Evolutionary conservation across 1,140 invertebrate genomes (phyloP).

Genomic region (Teleopsis dalmanni): DNA sequence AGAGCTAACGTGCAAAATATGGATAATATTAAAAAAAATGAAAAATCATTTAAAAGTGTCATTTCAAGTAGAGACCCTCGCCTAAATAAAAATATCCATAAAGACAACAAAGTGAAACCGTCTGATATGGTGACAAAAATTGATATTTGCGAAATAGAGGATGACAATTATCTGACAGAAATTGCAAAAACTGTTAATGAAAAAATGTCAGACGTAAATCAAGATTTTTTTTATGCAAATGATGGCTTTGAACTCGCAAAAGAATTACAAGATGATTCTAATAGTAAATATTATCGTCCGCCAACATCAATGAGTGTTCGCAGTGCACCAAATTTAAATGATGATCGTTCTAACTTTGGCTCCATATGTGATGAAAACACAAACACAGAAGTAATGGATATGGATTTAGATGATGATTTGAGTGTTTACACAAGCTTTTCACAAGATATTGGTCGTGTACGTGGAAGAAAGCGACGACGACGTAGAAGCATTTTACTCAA

Average conservation of each 20-base stretch:
- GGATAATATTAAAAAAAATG: not conserved
- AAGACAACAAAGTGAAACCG: slow-evolving; percentile 14
- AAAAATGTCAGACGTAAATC: slow-evolving; percentile 37
- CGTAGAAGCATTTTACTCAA: slow-evolving; percentile 31
- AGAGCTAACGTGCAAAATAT: slow-evolving; percentile 1
- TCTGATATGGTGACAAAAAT: not conserved
- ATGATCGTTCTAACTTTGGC: slow-evolving; percentile 34
- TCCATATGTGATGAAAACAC: slow-evolving; percentile 35
- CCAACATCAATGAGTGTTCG: slow-evolving; percentile 40
- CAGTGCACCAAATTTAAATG: slow-evolving; percentile 37
- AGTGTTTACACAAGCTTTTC: slow-evolving; percentile 42
- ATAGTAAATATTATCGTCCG: slow-evolving; percentile 28
- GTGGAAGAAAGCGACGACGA: slow-evolving; percentile 21
- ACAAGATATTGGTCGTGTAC: slow-evolving; percentile 27
- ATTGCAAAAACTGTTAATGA: slow-evolving; percentile 43
- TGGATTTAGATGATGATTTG: slow-evolving; percentile 41
- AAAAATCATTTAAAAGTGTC: not conserved
- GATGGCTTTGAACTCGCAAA: slow-evolving; percentile 35
- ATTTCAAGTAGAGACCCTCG: slow-evolving; percentile 37
- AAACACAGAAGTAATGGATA: slow-evolving; percentile 41
- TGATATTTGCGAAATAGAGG: slow-evolving; percentile 24
- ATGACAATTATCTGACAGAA: slow-evolving; percentile 40
- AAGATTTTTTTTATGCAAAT: slow-evolving; percentile 37
- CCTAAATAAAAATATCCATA: slow-evolving; percentile 40
- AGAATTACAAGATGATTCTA: slow-evolving; percentile 14